These are phyloP conservation scores for Lysandra coridon DNA, from an alignment of 2,888 invertebrate species.

Conservation along the genomic window DNA sequence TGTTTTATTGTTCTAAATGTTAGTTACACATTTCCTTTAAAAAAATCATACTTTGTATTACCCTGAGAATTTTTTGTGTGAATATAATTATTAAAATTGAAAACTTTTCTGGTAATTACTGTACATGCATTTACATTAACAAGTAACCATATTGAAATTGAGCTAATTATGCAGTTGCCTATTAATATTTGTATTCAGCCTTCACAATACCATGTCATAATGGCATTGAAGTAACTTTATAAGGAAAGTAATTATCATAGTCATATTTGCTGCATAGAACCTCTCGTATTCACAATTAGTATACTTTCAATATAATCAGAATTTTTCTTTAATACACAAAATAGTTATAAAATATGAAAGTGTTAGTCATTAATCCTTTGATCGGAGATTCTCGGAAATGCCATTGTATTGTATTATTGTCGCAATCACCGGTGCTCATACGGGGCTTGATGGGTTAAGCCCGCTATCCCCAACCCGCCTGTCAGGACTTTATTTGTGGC, in stretches of 20 bases:
- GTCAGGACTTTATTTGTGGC: too few relatives aligned
- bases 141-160: not conserved
- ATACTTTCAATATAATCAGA: conserved; percentile 12
- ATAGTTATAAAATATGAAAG: not conserved
- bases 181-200: not conserved
- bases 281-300: not conserved
- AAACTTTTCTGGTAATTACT: not conserved
- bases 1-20: conserved; percentile 20
- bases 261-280: not conserved
- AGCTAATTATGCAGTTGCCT: not conserved
- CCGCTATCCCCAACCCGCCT: too few relatives aligned
- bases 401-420: too few relatives aligned
- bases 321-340: not conserved
- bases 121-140: not conserved
- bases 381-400: too few relatives aligned
- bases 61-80: conserved; percentile 20
- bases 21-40: conserved; percentile 1
- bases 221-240: conserved; percentile 5
- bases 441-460: too few relatives aligned
- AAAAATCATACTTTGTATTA: not conserved
- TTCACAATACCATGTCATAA: conserved; percentile 11
- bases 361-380: not conserved
- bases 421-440: too few relatives aligned
- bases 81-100: not conserved
- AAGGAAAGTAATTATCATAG: not conserved